phyloP scores from a whole-genome alignment of 2,797 vertebrate genomes.

The Staurois parvus region DNA sequence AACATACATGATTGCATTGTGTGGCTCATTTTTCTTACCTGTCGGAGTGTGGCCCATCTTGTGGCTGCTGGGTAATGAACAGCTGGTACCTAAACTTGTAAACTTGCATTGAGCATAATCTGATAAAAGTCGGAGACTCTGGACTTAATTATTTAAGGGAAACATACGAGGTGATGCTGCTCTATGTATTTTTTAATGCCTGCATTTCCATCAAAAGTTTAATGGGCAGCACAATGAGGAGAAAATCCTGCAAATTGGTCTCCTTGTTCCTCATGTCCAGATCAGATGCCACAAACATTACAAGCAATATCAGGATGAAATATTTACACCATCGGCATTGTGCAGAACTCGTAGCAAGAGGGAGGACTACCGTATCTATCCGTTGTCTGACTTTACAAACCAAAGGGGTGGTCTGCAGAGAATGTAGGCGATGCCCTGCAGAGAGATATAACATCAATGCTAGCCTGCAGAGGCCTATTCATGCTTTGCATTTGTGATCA shows the following conservation, averaged over 20 bases:
- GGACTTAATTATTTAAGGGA: constrained; percentile 10
- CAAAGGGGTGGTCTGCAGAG: too few species aligned
- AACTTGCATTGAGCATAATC: constrained; percentile 2
- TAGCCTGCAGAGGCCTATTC: too few species aligned
- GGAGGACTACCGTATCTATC: too few species aligned
- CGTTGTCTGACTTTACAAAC: too few species aligned
- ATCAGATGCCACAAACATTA: neutral
- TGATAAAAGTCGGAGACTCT: constrained; percentile 9
- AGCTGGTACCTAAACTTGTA: neutral
- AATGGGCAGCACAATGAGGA: neutral
- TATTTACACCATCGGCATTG: neutral
- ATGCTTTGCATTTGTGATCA: too few species aligned
- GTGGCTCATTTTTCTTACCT: too few species aligned
- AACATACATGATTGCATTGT: too few species aligned
- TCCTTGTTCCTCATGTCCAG: neutral
- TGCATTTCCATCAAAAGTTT: neutral
- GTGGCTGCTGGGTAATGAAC: neutral
- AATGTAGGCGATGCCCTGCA: too few species aligned
- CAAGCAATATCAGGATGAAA: constrained; percentile 7
- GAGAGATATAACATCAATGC: too few species aligned
- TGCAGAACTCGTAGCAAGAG: too few species aligned
- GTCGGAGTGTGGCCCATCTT: too few species aligned
- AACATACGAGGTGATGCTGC: neutral
- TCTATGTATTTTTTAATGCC: too few species aligned
- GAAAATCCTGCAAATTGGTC: neutral